Base-by-base conservation (phyloP, 2,888 invertebrate genomes). In the Monopis laevigella region DNA sequence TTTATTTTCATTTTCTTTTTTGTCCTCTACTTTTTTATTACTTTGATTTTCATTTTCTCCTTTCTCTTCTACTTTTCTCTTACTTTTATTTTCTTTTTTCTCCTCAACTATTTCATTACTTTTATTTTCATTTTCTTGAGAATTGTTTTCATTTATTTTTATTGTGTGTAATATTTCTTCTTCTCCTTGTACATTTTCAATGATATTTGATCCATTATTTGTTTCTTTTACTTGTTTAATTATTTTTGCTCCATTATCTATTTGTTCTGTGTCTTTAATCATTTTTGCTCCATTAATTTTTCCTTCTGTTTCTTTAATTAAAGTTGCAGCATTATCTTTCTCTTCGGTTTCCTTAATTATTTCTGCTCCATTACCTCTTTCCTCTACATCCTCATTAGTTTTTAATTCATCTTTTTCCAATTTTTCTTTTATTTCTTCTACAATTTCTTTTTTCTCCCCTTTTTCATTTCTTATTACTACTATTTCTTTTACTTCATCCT, bases 51-150 rank as follows among this genome's bases (percentile, higher is more conserved):
- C 13, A 12, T 11, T 3, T 5, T 30, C 30, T 13, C 8, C 13
- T 3, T 10, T n/a, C n/a, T n/a, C 24, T 21, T 21, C 8, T 21
- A 7, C 24, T 21, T 5, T 21, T 21, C 6, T 21, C 8, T 21
- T 8, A 21, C 5, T 12, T 7, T 8, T 3, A 3, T 12, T 12
- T 30, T 30, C 30, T 30, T 8, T 13, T 5, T 10, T 3, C 3
- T 12, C 13, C 6, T 30, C 30, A 3, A 3, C 13, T 30, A 30
- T 11, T 30, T 30, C 13, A 30, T 2, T 30, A 30, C 13, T 30
- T 3, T 30, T 12, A 3, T 30, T 7, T 30, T 36, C 38, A 2
- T 27, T 27, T 36, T 42, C 42, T 13, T 8, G 4, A 17, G 30
- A 12, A 19, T 16, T 30, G 3, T 29, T 30, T n/a, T 14, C 18